phyloP scores from a whole-genome alignment of 2,888 invertebrate genomes.

The Cheilosia vernalis region DNA sequence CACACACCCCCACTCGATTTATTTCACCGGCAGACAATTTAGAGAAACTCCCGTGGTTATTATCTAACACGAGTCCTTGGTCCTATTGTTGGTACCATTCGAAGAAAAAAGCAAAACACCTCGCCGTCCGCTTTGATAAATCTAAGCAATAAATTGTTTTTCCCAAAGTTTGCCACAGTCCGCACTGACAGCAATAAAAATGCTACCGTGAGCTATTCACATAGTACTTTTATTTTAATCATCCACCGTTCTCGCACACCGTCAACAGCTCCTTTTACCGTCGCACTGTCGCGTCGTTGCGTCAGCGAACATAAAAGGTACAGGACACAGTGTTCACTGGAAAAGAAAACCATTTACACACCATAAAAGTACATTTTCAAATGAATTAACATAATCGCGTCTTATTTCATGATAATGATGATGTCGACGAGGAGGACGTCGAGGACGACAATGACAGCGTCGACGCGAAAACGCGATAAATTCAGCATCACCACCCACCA shows the following conservation, averaged over 20 bases:
- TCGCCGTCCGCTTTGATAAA: constrained; percentile 59
- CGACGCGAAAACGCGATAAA: constrained; percentile 62
- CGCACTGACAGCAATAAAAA: constrained; percentile 46
- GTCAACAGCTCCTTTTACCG: not conserved
- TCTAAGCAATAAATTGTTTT: constrained; percentile 74
- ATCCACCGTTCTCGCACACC: constrained; percentile 58
- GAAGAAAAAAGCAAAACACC: not conserved
- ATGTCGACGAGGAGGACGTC: constrained; percentile 2
- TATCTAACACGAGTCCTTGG: constrained; percentile 30
- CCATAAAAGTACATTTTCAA: constrained; percentile 72
- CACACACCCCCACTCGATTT: constrained; percentile 32
- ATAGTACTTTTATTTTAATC: constrained; percentile 63
- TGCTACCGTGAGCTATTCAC: constrained; percentile 28
- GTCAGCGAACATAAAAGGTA: constrained; percentile 39
- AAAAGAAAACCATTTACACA: constrained; percentile 67
- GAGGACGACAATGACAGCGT: not conserved
- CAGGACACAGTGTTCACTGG: constrained; percentile 17
- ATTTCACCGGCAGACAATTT: constrained; percentile 55
- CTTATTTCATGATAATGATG: constrained; percentile 68
- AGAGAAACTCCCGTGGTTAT: constrained; percentile 59
- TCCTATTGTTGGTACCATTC: constrained; percentile 7
- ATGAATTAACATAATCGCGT: constrained; percentile 75
- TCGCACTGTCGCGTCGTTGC: not conserved
- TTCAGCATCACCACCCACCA: constrained; percentile 34
- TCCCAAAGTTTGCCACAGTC: constrained; percentile 7